phyloP scores from a whole-genome alignment of 2,888 invertebrate genomes.

The Drosophila histrio region DNA sequence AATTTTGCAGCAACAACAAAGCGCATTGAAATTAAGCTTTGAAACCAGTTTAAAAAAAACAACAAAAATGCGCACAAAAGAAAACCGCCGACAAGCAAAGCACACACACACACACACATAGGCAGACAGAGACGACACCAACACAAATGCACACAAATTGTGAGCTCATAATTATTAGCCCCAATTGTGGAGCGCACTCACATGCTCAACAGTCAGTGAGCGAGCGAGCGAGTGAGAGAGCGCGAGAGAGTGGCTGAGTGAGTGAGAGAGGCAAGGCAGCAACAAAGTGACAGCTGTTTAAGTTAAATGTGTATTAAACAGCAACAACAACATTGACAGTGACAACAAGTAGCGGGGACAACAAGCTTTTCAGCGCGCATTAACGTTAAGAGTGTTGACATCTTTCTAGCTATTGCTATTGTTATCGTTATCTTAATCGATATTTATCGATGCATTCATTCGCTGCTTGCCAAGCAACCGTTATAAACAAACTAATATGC shows the following conservation, averaged over 20 bases:
- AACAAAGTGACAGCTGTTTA: conserved; percentile 73
- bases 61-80: conserved; percentile 41
- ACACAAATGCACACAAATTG: conserved; percentile 3
- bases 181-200: conserved; percentile 47
- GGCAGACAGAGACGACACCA: conserved; percentile 11
- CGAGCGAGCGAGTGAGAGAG: conserved; percentile 6
- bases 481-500: conserved; percentile 27
- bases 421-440: conserved; percentile 31
- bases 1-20: conserved; percentile 60
- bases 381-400: neutral
- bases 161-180: conserved; percentile 57
- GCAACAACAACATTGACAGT: conserved; percentile 30
- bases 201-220: neutral
- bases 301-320: conserved; percentile 48
- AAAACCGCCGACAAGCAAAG: conserved; percentile 33
- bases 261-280: conserved; percentile 25
- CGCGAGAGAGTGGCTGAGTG: conserved; percentile 4
- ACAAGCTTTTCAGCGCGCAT: conserved; percentile 19
- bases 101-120: conserved; percentile 13
- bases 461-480: conserved; percentile 9
- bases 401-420: neutral
- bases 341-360: conserved; percentile 47
- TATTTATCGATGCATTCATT: neutral
- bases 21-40: conserved; percentile 75
- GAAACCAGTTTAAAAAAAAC: conserved; percentile 68